These are phyloP conservation scores for Folsomia manolachei DNA, from an alignment of 2,888 invertebrate species.

Conservation along the genomic window DNA sequence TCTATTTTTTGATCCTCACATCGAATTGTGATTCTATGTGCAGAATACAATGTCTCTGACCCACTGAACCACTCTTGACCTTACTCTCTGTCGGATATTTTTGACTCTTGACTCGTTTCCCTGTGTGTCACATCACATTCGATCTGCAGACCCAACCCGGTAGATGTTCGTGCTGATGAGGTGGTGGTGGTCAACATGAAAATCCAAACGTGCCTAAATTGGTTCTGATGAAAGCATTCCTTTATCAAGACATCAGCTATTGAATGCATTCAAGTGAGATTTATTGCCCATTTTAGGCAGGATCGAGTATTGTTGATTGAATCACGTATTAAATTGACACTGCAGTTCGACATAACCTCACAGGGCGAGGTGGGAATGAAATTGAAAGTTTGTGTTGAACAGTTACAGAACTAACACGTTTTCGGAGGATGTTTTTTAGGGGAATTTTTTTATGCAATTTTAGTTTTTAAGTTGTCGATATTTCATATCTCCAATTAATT, in stretches of 20 bases:
- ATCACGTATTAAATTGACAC: neutral
- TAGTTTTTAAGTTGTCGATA: too few relatives aligned
- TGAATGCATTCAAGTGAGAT: neutral
- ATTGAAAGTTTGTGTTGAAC: neutral
- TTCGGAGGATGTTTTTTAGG: too few relatives aligned
- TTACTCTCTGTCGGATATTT: neutral
- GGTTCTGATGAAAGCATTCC: neutral
- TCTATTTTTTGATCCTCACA: neutral
- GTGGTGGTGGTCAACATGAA: neutral
- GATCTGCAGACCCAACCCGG: too few relatives aligned
- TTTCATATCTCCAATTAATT: too few relatives aligned
- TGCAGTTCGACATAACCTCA: neutral
- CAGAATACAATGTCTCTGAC: neutral
- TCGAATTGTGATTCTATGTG: neutral
- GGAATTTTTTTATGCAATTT: too few relatives aligned
- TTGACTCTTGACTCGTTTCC: neutral
- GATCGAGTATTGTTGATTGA: neutral
- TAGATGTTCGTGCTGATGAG: neutral
- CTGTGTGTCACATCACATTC: neutral
- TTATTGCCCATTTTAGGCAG: constrained; percentile 2
- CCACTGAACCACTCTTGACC: constrained; percentile 7
- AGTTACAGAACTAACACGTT: too few relatives aligned
- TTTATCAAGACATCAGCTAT: neutral
- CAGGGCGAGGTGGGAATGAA: too few relatives aligned
- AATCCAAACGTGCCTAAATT: neutral